A percentile compares a stretch with the other conserved stretches of the same genome.
Conservation (phyloP, 35 echinoderm and acorn worm species). For the Heliocidaris tuberculata region DNA sequence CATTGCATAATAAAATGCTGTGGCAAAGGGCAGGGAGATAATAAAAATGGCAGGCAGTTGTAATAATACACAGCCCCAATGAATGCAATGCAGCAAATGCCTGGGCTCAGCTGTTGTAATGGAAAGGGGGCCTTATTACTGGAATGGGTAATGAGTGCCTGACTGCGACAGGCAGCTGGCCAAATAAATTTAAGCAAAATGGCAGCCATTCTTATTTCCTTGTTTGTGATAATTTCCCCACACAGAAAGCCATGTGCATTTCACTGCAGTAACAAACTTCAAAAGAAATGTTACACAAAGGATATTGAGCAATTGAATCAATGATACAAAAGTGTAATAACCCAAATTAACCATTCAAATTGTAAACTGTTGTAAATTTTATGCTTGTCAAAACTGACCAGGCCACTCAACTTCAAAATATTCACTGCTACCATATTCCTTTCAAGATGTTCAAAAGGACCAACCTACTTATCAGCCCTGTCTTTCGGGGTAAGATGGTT, state of each 20-base stretch:
- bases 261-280: too few relatives aligned
- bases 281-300: too few relatives aligned
- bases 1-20: slow-evolving; percentile 10
- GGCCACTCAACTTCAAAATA: too few relatives aligned
- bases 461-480: too few relatives aligned
- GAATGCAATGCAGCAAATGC: not conserved
- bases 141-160: not conserved
- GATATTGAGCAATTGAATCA: not conserved
- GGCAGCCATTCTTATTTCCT: not conserved
- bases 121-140: not conserved
- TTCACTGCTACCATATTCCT: too few relatives aligned
- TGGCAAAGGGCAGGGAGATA: slow-evolving; percentile 30
- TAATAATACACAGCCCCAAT: not conserved
- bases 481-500: too few relatives aligned
- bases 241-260: not conserved
- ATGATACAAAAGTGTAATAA: not conserved
- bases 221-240: not conserved
- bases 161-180: not conserved
- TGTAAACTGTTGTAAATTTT: not conserved
- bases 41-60: slow-evolving; percentile 27
- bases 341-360: not conserved
- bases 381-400: too few relatives aligned
- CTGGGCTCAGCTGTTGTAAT: not conserved
- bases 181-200: not conserved
- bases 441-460: too few relatives aligned